Evolutionary conservation across 1,140 invertebrate genomes (phyloP).

Genomic region (Ceratina calcarata): DNA sequence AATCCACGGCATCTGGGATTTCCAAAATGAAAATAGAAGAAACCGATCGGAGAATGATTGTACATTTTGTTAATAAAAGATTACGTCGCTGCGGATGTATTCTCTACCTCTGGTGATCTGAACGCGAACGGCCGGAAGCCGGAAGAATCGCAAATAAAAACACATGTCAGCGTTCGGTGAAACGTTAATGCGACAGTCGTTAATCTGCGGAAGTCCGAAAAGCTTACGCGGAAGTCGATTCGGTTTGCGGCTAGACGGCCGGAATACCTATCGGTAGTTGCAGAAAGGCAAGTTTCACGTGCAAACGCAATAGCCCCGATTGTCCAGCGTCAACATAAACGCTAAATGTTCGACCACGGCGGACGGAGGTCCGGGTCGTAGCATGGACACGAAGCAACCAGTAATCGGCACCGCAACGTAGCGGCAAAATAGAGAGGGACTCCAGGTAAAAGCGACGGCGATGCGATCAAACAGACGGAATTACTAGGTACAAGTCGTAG

Average conservation of each 20-base stretch:
- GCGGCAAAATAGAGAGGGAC: slow-evolving; percentile 14
- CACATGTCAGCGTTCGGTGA: neutral
- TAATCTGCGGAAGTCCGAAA: neutral
- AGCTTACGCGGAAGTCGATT: too few species aligned
- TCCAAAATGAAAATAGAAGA: neutral
- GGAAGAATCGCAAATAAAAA: too few species aligned
- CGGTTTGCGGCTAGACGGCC: too few species aligned
- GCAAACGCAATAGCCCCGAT: neutral
- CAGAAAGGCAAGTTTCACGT: neutral
- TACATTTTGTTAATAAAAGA: too few species aligned
- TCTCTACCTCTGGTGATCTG: too few species aligned
- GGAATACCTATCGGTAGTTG: neutral
- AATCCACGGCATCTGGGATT: neutral
- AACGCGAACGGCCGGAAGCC: too few species aligned
- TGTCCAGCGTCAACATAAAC: neutral
- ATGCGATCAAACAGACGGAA: slow-evolving; percentile 62
- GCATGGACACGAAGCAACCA: neutral
- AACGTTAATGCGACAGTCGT: too few species aligned
- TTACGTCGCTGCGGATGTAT: too few species aligned
- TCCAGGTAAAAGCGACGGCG: slow-evolving; percentile 47
- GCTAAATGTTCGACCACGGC: neutral
- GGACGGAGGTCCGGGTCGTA: neutral
- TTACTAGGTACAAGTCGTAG: slow-evolving; percentile 68
- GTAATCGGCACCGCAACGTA: slow-evolving; percentile 11
- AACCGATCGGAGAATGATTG: neutral